These are phyloP conservation scores for Campaea margaritaria DNA, from an alignment of 2,888 invertebrate genomes.

Conservation along the genomic window DNA sequence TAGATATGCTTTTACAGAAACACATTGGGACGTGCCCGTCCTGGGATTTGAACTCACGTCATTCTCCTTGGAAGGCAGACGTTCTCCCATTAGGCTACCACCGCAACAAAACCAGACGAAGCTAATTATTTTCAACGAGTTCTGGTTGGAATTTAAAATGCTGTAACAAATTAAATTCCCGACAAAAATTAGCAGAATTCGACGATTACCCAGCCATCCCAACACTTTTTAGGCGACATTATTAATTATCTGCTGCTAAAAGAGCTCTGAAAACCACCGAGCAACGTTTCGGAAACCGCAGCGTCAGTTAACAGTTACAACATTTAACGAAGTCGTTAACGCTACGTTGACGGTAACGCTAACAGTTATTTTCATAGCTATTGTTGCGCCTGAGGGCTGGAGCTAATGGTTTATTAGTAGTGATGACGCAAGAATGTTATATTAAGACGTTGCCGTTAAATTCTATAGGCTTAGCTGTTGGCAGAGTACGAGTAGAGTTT, in stretches of 20 bases:
- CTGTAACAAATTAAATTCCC: no score
- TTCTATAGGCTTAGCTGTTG: background rate
- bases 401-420: slow-evolving; percentile 41
- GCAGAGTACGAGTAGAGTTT: background rate
- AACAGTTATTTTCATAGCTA: slow-evolving; percentile 41
- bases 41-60: no score
- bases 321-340: slow-evolving; percentile 43
- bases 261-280: slow-evolving; percentile 13
- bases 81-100: no score
- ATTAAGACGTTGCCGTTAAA: slow-evolving; percentile 23
- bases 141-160: no score
- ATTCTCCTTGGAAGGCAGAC: no score
- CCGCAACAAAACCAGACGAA: no score
- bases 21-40: no score
- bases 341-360: slow-evolving; percentile 30
- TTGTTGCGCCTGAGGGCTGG: slow-evolving; percentile 32
- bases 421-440: slow-evolving; percentile 32
- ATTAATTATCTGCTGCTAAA: slow-evolving; percentile 22
- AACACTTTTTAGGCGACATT: slow-evolving; percentile 12
- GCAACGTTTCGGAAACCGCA: slow-evolving; percentile 21
- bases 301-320: slow-evolving; percentile 32
- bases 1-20: no score
- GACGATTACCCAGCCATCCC: background rate
- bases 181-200: background rate
- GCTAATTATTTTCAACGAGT: no score